Evolutionary conservation across 2,797 vertebrate species (phyloP), one percentile per base, ranked within the genome.

Genomic region (Spinibarbus caldwelli): DNA sequence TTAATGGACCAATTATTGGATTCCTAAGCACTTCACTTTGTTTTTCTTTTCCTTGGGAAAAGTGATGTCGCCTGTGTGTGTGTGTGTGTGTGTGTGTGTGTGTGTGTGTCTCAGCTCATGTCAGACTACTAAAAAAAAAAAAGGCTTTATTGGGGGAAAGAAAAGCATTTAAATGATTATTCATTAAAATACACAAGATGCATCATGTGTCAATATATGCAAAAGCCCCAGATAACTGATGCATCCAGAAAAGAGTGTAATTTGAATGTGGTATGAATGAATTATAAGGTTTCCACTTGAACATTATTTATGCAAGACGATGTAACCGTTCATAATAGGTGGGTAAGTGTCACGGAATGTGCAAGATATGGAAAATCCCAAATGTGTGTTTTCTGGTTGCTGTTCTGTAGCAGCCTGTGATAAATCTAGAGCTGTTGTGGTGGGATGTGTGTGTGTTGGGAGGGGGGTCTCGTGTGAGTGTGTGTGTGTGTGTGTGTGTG

Each of bases 401-500:
- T 89, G 76, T 71, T 88, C 92, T 93, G 91, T 94, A 94, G 93
- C 93, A 95, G 94, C 93, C 92, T 88, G 93, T 86, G 90, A 94
- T 87, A 90, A 92, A 91, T 92, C 86, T 89, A 87, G 68, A 89
- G 88, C 90, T 92, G 92, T 93, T 93, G 93, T 73, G 89, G 90
- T 88, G 90, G 90, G 91, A 71, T 89, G 89, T 72, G 87, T 88
- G 89, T 89, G 87, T 88, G 87, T n/a, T 36, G 45, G 64, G 31
- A 57, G 68, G 54, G 67, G 68, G 68, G 49, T 82, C 80, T 45
- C 49, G 34, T 82, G n/a, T n/a, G n/a, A n/a, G n/a, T 71, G 80
- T 79, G 12, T 67, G n/a, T 49, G 70, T 41, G 84, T 62, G 49
- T 71, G 80, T 79, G 12, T 67, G n/a, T 49, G 70, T 41, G 84